Evolutionary conservation across 1,140 invertebrate genomes (phyloP).

Genomic region (Glomeris maerens): DNA sequence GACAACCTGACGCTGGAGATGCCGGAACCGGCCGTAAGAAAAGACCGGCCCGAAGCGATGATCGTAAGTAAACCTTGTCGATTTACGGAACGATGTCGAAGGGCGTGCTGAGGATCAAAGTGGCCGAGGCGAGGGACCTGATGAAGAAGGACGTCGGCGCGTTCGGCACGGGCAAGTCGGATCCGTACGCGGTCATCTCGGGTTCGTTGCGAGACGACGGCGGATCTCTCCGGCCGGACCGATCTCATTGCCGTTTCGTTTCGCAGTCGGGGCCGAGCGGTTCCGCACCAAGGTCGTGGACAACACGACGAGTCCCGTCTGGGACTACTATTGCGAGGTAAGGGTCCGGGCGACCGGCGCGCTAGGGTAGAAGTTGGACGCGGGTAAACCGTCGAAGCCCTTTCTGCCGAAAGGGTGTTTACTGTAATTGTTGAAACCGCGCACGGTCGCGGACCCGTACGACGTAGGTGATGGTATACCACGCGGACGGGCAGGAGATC

Average conservation of each 20-base stretch:
- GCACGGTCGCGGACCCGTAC: not conserved
- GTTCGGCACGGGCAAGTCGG: slow-evolving; percentile 81
- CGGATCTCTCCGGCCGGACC: too few relatives aligned
- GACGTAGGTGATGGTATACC: slow-evolving; percentile 16
- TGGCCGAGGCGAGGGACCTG: slow-evolving; percentile 82
- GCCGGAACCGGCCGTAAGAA: slow-evolving; percentile 73
- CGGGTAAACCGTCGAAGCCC: slow-evolving; percentile 7
- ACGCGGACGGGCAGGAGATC: slow-evolving; percentile 18
- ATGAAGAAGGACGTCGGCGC: slow-evolving; percentile 55
- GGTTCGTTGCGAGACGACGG: too few relatives aligned
- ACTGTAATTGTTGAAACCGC: slow-evolving; percentile 1
- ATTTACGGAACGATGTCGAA: too few relatives aligned
- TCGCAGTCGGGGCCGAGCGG: slow-evolving; percentile 37
- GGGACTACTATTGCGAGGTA: slow-evolving; percentile 90
- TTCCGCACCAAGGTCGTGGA: slow-evolving; percentile 78
- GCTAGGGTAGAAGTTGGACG: not conserved
- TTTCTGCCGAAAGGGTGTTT: slow-evolving; percentile 3
- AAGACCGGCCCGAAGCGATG: too few relatives aligned
- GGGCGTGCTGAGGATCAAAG: slow-evolving; percentile 64
- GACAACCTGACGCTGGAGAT: slow-evolving; percentile 61
- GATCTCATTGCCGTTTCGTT: too few relatives aligned
- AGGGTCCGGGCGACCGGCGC: slow-evolving; percentile 22
- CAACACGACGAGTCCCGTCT: slow-evolving; percentile 81
- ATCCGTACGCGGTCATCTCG: slow-evolving; percentile 73
- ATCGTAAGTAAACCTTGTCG: too few relatives aligned